These are phyloP conservation scores for Scaptodrosophila latifasciaeformis DNA, from an alignment of 2,888 invertebrate genomes.

Conservation along the genomic window DNA sequence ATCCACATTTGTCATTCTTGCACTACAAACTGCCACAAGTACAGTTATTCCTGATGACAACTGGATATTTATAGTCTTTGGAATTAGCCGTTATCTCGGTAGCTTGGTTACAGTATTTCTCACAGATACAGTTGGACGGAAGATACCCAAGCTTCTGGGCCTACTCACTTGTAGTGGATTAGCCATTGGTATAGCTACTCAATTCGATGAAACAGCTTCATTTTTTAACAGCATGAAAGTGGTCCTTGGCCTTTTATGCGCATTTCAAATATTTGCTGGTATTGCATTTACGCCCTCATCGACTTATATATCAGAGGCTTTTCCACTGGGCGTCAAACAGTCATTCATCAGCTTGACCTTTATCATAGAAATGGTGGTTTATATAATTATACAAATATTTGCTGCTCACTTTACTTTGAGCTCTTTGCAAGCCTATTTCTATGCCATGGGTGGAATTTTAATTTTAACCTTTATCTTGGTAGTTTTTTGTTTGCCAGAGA, in stretches of 20 bases:
- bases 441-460: slow-evolving; percentile 40
- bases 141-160: slow-evolving; percentile 33
- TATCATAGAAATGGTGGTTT: slow-evolving; percentile 35
- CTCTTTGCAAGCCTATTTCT: no score
- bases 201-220: not conserved
- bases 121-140: slow-evolving; percentile 54
- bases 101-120: slow-evolving; percentile 18
- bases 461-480: slow-evolving; percentile 25
- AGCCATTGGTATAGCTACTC: slow-evolving; percentile 36
- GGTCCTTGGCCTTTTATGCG: slow-evolving; percentile 35
- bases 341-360: slow-evolving; percentile 34
- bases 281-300: slow-evolving; percentile 45
- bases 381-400: slow-evolving; percentile 27
- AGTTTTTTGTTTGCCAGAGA: slow-evolving; percentile 59
- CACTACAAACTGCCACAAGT: no score
- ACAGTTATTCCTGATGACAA: no score
- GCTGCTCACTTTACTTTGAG: not conserved
- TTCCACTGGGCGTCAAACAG: slow-evolving; percentile 53
- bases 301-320: slow-evolving; percentile 58
- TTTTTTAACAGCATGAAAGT: not conserved
- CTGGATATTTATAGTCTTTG: slow-evolving; percentile 32
- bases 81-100: slow-evolving; percentile 40
- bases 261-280: slow-evolving; percentile 47
- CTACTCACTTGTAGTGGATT: slow-evolving; percentile 31
- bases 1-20: slow-evolving; percentile 23